Percentiles rank a stretch among this genome's conserved stretches.
Evolutionary conservation across 1,140 invertebrate genomes (phyloP).

Genomic region (Globodera rostochiensis): DNA sequence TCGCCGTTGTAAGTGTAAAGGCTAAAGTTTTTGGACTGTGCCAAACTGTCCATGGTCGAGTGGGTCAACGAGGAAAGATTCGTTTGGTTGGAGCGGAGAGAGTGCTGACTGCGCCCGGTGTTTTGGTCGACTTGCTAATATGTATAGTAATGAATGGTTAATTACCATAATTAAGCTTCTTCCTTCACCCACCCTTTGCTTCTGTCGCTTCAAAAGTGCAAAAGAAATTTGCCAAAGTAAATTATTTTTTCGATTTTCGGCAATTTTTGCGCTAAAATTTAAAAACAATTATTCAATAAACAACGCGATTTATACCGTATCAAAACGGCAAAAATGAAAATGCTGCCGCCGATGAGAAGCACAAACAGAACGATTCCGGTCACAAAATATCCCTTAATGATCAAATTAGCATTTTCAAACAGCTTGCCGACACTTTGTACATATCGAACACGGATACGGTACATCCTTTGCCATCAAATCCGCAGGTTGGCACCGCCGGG

Average conservation of each 20-base stretch:
- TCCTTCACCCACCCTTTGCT: neutral
- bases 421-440: slow-evolving; percentile 26
- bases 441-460: slow-evolving; percentile 29
- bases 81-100: slow-evolving; percentile 41
- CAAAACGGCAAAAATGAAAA: neutral
- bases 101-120: neutral
- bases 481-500: slow-evolving; percentile 32
- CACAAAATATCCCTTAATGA: neutral
- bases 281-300: neutral
- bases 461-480: slow-evolving; percentile 53
- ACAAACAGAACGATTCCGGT: neutral
- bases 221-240: neutral
- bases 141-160: too few species aligned
- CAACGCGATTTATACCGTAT: neutral
- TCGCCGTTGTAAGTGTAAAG: slow-evolving; percentile 51
- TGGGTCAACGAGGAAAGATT: slow-evolving; percentile 53
- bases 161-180: too few species aligned
- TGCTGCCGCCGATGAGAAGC: neutral
- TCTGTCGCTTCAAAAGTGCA: neutral
- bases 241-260: neutral
- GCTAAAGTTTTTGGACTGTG: slow-evolving; percentile 53
- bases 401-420: too few species aligned
- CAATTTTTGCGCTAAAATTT: neutral
- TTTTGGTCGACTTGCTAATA: neutral
- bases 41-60: slow-evolving; percentile 58